A percentile compares a stretch with the other conserved stretches of the same genome.
phyloP scores from a whole-genome alignment of 2,888 invertebrate species.

The Pharmacophagus antenor region DNA sequence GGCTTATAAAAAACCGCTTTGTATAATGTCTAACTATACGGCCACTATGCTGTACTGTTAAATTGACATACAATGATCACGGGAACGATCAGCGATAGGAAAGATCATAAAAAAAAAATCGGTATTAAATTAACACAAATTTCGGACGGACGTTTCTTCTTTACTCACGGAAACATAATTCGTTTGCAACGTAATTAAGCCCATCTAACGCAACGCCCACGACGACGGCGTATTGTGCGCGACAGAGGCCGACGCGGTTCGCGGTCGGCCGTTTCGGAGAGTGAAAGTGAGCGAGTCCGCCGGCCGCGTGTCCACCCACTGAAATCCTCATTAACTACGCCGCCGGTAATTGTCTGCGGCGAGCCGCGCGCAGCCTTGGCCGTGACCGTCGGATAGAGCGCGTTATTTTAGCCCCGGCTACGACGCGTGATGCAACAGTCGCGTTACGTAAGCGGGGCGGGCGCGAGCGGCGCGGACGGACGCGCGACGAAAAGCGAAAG shows the following conservation, averaged over 20 bases:
- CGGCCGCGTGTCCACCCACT: slow-evolving; percentile 74
- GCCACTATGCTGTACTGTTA: too few species aligned
- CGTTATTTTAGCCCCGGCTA: slow-evolving; percentile 76
- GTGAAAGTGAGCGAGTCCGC: slow-evolving; percentile 70
- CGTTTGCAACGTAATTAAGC: too few species aligned
- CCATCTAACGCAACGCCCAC: too few species aligned
- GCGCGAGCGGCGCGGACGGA: slow-evolving; percentile 34
- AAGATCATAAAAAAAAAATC: too few species aligned
- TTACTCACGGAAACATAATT: too few species aligned
- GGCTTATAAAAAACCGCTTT: background rate
- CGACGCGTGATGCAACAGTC: slow-evolving; percentile 72
- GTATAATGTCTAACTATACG: too few species aligned
- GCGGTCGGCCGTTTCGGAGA: slow-evolving; percentile 69
- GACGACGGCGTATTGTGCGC: slow-evolving; percentile 30
- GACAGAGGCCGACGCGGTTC: slow-evolving; percentile 64
- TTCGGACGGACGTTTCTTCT: too few species aligned
- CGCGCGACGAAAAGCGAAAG: slow-evolving; percentile 71
- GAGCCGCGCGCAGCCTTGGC: slow-evolving; percentile 76
- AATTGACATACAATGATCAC: too few species aligned
- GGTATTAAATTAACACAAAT: too few species aligned
- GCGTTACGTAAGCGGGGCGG: slow-evolving; percentile 64
- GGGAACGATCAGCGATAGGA: too few species aligned
- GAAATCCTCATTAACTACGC: slow-evolving; percentile 75
- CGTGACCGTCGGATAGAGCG: slow-evolving; percentile 77
- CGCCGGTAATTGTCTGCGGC: slow-evolving; percentile 68